These are phyloP conservation scores for Sigmodon hispidus DNA, from an alignment of 2,113 vertebrate genomes.

Conservation along the genomic window DNA sequence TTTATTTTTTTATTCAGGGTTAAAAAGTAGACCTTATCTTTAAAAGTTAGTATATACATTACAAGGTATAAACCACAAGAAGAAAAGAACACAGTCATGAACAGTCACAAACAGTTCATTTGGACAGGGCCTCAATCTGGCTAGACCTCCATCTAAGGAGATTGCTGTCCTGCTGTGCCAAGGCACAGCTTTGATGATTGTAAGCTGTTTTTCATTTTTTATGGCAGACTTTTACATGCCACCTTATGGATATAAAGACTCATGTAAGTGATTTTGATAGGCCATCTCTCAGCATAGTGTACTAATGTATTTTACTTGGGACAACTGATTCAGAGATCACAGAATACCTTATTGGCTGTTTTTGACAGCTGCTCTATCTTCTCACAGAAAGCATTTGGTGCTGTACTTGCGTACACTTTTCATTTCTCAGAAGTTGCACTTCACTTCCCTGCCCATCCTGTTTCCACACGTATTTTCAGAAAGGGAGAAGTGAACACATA, in stretches of 20 bases:
- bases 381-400: not conserved
- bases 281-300: not conserved
- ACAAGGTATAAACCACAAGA: not conserved
- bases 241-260: not conserved
- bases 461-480: not conserved
- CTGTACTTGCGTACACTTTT: not conserved
- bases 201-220: not conserved
- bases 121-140: not conserved
- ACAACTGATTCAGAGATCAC: not conserved
- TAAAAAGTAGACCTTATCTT: not conserved
- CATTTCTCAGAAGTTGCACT: not conserved
- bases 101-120: not conserved
- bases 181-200: not conserved
- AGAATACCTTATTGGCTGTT: not conserved
- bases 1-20: not conserved
- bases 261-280: not conserved
- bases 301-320: not conserved
- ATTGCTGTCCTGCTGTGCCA: not conserved
- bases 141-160: not conserved
- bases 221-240: not conserved
- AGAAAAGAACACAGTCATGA: not conserved
- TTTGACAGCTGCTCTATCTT: not conserved
- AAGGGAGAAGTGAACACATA: not conserved
- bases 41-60: not conserved
- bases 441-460: not conserved